A percentile compares a stretch with the other conserved stretches of the same genome.
Conservation (phyloP, 2,113 vertebrate species). For the Rhizomys pruinosus region DNA sequence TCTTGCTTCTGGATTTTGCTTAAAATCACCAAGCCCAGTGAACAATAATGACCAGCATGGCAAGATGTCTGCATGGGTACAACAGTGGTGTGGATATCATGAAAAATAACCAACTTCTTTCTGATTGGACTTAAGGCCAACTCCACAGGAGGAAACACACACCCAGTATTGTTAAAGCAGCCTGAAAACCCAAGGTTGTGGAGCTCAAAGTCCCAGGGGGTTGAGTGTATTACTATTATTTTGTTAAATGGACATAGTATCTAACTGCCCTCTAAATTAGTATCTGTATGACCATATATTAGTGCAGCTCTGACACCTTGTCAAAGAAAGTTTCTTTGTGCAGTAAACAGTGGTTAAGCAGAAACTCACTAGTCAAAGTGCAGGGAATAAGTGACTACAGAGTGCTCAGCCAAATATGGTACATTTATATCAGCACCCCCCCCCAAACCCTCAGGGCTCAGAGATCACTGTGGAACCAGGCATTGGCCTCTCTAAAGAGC, state of each 20-base stretch:
- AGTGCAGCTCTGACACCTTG: not conserved
- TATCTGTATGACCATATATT: too few relatives aligned
- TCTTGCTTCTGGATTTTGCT: not conserved
- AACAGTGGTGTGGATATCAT: not conserved
- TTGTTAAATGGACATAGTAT: not conserved
- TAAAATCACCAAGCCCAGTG: not conserved
- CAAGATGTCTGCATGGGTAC: not conserved
- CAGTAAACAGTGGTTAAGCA: not conserved
- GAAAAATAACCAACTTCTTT: not conserved
- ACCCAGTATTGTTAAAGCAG: not conserved
- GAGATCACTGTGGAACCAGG: too few relatives aligned
- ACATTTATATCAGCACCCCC: not conserved
- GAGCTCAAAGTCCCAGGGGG: too few relatives aligned
- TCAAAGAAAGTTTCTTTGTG: not conserved
- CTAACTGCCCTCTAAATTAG: not conserved
- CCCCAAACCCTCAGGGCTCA: not conserved
- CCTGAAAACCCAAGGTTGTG: too few relatives aligned
- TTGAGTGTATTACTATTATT: not conserved
- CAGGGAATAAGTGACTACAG: too few relatives aligned
- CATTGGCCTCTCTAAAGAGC: too few relatives aligned
- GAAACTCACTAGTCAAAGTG: not conserved
- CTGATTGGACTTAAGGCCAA: not conserved
- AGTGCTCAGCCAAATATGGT: too few relatives aligned
- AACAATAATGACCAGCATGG: not conserved
- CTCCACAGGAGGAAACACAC: too few relatives aligned